Evolutionary conservation across 2,888 invertebrate genomes (phyloP).

Genomic region (Oscheius myriophilus): DNA sequence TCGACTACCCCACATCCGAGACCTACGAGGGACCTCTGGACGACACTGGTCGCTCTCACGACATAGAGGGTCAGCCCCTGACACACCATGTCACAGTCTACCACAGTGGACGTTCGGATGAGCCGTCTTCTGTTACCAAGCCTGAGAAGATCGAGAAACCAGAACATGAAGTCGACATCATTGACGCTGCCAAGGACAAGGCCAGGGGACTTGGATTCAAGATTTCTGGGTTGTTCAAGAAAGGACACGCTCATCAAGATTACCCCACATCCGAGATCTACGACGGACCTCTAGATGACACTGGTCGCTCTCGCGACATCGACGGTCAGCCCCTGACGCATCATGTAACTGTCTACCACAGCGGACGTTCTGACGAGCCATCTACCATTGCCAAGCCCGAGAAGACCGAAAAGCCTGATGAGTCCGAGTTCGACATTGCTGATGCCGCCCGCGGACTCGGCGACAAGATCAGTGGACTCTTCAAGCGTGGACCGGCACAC

Average conservation of each 20-base stretch:
- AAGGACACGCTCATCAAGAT: conserved; percentile 39
- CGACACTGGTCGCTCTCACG: conserved; percentile 31
- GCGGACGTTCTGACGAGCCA: conserved; percentile 34
- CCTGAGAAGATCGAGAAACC: neutral
- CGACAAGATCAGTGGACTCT: conserved; percentile 44
- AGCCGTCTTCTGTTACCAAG: conserved; percentile 5
- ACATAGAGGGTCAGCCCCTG: conserved; percentile 41
- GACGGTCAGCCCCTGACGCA: conserved; percentile 38
- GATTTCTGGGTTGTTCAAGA: conserved; percentile 40
- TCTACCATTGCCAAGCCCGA: neutral
- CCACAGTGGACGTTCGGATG: conserved; percentile 28
- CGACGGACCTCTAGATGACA: conserved; percentile 41
- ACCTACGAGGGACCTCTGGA: conserved; percentile 43
- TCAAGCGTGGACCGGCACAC: conserved; percentile 45
- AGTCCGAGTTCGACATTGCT: neutral
- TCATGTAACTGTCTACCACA: conserved; percentile 45
- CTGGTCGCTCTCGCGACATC: conserved; percentile 26
- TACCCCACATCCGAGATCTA: conserved; percentile 43
- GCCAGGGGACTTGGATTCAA: conserved; percentile 12
- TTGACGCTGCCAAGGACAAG: neutral
- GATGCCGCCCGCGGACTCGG: conserved; percentile 16
- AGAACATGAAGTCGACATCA: neutral
- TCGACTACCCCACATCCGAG: conserved; percentile 41
- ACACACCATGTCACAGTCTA: conserved; percentile 37
- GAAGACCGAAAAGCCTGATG: neutral